Conservation (phyloP, 2,113 vertebrate species). For the Oplegnathus fasciatus region DNA sequence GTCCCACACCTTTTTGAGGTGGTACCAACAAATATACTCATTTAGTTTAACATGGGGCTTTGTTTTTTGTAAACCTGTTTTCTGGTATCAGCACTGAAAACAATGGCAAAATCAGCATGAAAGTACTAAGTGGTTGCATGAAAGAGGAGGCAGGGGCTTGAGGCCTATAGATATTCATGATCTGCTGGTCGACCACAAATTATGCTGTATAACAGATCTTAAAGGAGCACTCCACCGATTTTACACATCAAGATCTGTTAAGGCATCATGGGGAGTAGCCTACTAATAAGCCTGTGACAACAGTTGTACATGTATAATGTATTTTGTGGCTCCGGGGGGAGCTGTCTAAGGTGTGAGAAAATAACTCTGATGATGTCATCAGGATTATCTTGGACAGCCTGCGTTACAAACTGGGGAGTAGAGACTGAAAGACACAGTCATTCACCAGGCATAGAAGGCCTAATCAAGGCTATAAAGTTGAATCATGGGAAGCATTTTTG, state of each 20-base stretch:
- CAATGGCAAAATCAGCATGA: not conserved
- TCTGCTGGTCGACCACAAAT: not conserved
- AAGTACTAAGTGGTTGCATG: not conserved
- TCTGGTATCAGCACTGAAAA: slow-evolving; percentile 9
- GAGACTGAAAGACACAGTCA: not conserved
- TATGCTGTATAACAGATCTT: not conserved
- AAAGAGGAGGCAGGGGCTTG: not conserved
- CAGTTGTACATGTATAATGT: not conserved
- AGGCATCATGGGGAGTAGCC: not conserved
- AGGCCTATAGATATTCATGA: slow-evolving; percentile 26
- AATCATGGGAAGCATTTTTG: not conserved
- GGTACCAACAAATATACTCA: not conserved
- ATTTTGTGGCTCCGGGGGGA: not conserved
- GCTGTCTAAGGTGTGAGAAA: not conserved
- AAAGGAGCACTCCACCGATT: not conserved
- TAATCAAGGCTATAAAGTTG: not conserved
- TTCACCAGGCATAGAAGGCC: not conserved
- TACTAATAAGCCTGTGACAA: not conserved
- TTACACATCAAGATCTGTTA: not conserved
- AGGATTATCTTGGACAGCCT: too few relatives aligned
- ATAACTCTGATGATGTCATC: too few relatives aligned
- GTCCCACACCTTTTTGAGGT: too few relatives aligned
- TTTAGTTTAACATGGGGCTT: not conserved
- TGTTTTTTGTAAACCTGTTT: not conserved
- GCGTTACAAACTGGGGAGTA: not conserved